Base-by-base conservation (phyloP, 2,888 invertebrate species). In the Trichacis sp. region DNA sequence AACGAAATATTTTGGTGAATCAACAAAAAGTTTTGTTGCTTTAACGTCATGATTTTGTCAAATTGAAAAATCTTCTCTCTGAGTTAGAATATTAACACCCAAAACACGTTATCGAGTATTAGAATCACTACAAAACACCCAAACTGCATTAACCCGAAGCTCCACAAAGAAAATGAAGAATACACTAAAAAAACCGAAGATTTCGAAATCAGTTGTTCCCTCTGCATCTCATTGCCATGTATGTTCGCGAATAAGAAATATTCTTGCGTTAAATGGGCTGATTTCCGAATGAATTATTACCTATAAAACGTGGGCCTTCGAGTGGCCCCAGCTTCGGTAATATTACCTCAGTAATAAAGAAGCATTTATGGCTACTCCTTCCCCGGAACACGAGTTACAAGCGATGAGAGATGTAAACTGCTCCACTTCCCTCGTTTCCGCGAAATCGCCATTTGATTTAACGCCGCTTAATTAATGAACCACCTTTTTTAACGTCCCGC, bases 301-400 rank as follows among this genome's bases (percentile, higher is more conserved):
- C 78, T 75, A 79, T 79, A 78, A 78, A 79, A 78, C 61, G 70
- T 68, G 64, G 73, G 72, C 70, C 73, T 75, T 78, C 72, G 70
- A 75, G 74, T 73, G 75, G 73, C 72, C 70, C 58, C 70, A 61
- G 69, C 72, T 65, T 68, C 75, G 77, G 77, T 78, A 77, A 79
- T 79, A 79, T 79, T 78, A 78, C 75, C 74, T 73, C 66, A 63
- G 77, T 77, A 77, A 78, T 79, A 80, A 79, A 80, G 73, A 76
- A 68, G 66, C 77, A 75, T 79, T 78, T 78, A 79, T 79, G 77
- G 72, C 56, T 70, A 61, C 67, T 68, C 69, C 62, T 47, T 63
- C 64, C 57, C 53, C 59, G 61, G 61, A 67, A 67, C 45, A 64
- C 57, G 52, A 51, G 59, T 54, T 55, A 66, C 47, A 62, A 19